Conservation (phyloP, 2,113 vertebrate genomes). For the Pterocles orientalis region DNA sequence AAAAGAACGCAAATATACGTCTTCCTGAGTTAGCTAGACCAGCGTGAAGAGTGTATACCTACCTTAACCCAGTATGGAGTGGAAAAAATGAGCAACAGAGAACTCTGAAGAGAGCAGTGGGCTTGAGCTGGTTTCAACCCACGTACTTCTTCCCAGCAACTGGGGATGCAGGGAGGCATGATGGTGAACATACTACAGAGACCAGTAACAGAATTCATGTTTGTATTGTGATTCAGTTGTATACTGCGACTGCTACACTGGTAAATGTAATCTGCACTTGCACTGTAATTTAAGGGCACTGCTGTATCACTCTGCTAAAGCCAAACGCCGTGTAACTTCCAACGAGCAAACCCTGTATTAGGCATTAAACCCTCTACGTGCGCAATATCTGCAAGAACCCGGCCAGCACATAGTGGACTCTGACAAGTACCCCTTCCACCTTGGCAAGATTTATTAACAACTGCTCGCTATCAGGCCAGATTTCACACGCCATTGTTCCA, state of each 20-base stretch:
- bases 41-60: background rate
- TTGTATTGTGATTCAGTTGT: background rate
- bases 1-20: background rate
- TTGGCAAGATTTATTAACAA: background rate
- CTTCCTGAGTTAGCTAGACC: background rate
- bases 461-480: background rate
- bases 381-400: background rate
- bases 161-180: background rate
- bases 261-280: background rate
- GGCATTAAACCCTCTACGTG: accelerated
- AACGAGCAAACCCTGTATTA: background rate
- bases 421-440: background rate
- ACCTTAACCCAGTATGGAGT: background rate
- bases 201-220: background rate
- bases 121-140: background rate
- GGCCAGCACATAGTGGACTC: background rate
- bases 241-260: background rate
- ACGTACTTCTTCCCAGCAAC: background rate
- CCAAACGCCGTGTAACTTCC: background rate
- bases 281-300: background rate
- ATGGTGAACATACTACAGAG: background rate
- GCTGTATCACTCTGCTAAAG: background rate
- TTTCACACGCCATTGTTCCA: background rate
- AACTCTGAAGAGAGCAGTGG: background rate
- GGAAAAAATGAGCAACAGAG: background rate